Base-by-base conservation (phyloP, 2,797 vertebrate genomes). In the Sebastes variabilis region DNA sequence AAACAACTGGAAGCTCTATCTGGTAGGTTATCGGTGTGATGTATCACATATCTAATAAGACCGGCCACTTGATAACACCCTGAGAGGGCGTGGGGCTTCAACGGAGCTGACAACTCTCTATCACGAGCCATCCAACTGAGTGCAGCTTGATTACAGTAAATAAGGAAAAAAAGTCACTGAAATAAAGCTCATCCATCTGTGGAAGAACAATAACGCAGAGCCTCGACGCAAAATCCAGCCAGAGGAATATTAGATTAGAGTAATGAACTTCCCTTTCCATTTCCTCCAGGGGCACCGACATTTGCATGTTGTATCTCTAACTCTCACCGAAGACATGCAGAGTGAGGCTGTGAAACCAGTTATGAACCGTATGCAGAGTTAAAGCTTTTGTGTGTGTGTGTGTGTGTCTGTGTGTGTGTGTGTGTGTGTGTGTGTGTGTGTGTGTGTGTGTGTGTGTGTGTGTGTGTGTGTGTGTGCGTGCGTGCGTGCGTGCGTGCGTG, bases 71-170 rank as follows among this genome's bases (percentile, higher is more conserved):
- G 34, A 67, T 54, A 54, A 54, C n/a, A 46, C 68, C 66, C 67
- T 14, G 66, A 59, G 22, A 54, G 49, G 38, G 29, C 1, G 5
- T 2, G 27, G n/a, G 64, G 66, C 60, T 58, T 52, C 13, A n/a
- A 55, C 22, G 14, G 59, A 72, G 55, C 27, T 30, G 55, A 77
- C 46, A n/a, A 27, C 32, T 46, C 72, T 86, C 77, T 67, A 79
- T 84, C 75, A 62, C n/a, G 5, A 34, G 25, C 49, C 62, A 70
- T 82, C 75, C 61, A 20, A 70, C 55, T 18, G 67, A 87, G 82
- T 65, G 66, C 76, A 68, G n/a, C 83, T 81, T 86, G 81, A 90
- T 87, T 75, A 82, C 66, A 59, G 38, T 66, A 82, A 87, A 88
- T 81, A 79, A 60, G 66, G 61, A 72, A 27, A 30, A 27, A 30